Evolutionary conservation across 2,797 vertebrate species (phyloP).

Genomic region (Bradypodion pumilum): DNA sequence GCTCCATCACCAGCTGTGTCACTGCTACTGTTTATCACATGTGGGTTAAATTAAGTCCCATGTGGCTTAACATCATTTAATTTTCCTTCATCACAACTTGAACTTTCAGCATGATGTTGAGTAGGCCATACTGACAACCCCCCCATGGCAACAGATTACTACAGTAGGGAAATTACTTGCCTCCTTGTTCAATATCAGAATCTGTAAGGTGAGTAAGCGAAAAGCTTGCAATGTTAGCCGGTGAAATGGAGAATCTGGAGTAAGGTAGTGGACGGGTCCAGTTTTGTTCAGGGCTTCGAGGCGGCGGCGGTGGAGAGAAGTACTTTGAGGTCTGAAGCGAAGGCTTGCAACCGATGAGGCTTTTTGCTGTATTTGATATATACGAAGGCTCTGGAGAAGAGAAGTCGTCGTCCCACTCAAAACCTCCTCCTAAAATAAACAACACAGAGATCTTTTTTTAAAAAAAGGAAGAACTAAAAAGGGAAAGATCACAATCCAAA

Average conservation of each 20-base stretch:
- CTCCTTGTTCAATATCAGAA: slow-evolving; percentile 94
- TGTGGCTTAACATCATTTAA: neutral
- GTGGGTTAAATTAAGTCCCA: neutral
- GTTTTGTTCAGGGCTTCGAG: slow-evolving; percentile 79
- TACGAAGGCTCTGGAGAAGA: slow-evolving; percentile 86
- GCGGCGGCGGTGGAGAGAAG: slow-evolving; percentile 83
- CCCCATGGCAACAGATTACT: neutral
- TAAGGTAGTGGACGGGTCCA: slow-evolving; percentile 84
- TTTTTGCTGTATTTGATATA: slow-evolving; percentile 81
- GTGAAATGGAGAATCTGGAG: slow-evolving; percentile 95
- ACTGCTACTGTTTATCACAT: no score
- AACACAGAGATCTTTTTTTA: neutral
- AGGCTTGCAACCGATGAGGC: slow-evolving; percentile 74
- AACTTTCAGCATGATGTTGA: neutral
- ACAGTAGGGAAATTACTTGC: slow-evolving; percentile 72
- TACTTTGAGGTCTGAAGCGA: slow-evolving; percentile 79
- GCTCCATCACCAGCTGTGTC: neutral
- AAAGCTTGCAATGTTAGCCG: slow-evolving; percentile 94
- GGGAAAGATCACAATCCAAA: neutral
- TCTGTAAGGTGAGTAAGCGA: slow-evolving; percentile 92
- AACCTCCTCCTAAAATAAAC: slow-evolving; percentile 84
- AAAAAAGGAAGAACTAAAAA: neutral
- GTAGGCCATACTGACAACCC: neutral
- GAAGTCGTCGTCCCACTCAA: slow-evolving; percentile 99
- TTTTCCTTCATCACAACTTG: neutral